Base-by-base conservation (phyloP, 2,888 invertebrate species). In the Psococerastis gibbosa region DNA sequence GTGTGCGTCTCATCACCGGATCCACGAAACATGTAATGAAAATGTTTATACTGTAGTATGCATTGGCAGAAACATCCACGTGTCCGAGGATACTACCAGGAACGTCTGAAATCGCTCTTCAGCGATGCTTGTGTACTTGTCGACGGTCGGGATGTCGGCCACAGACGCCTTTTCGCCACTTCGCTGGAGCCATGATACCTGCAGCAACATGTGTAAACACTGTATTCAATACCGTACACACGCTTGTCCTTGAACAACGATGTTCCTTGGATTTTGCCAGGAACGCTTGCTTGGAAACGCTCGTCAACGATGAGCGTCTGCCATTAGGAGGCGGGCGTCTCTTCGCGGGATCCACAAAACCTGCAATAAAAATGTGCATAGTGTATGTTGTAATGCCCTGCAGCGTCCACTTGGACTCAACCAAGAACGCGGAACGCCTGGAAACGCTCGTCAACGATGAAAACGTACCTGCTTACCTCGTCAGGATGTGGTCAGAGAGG, bases 301-400 rank as follows among this genome's bases (percentile, higher is more conserved):
- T 87, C 87, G 67, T 89, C 89, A 41, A 85, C 85, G 56, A 89
- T 88, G 67, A 89, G 89, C 52, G 88, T 84, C 87, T 55, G 88
- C 87, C 42, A 85, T 84, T 51, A 88, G 72, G 57, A 88, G 87
- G 66, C 88, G 87, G 47, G 83, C 81, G 65, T 88, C 87, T 54
- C 82, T 73, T 51, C 79, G 75, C 52, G 87, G 71, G 55, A 88
- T 78, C 87, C 87, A 88, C 51, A 87, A 85, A 50, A 88, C 68
- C 68, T 69, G 55, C 6, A 48, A n/a, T n/a, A n/a, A n/a, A n/a
- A n/a, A n/a, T n/a, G n/a, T n/a, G n/a, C n/a, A n/a, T n/a, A n/a
- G n/a, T n/a, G n/a, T n/a, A n/a, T n/a, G n/a, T n/a, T n/a, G n/a
- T n/a, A n/a, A n/a, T n/a, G n/a, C n/a, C n/a, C n/a, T n/a, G n/a